Evolutionary conservation across 1,140 invertebrate genomes (phyloP).

Genomic region (Procambarus virginalis): DNA sequence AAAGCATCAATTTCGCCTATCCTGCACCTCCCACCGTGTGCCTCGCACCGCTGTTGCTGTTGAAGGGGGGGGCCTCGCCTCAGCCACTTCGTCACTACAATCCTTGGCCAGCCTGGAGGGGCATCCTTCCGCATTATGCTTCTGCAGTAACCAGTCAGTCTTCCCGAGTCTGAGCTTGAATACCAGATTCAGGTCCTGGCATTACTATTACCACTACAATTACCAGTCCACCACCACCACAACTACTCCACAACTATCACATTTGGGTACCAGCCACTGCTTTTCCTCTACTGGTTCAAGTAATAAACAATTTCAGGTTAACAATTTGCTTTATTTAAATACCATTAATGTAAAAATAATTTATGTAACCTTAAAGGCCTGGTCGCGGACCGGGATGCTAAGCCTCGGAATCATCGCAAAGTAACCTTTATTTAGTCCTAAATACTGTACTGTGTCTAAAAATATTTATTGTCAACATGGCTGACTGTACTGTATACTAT

Average conservation of each 20-base stretch:
- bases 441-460: no score
- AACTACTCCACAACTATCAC: conserved; percentile 56
- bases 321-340: background rate
- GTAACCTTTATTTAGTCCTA: no score
- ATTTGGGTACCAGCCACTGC: conserved; percentile 66
- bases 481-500: no score
- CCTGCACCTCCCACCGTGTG: conserved; percentile 44
- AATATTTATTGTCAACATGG: no score
- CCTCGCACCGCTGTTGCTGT: conserved; percentile 30
- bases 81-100: background rate
- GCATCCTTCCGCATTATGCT: conserved; percentile 20
- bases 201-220: conserved; percentile 37
- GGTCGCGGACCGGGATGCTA: no score
- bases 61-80: background rate
- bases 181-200: conserved; percentile 29
- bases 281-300: conserved; percentile 67
- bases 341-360: background rate
- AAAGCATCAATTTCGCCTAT: conserved; percentile 38
- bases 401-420: no score
- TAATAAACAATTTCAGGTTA: conserved; percentile 67
- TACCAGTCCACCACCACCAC: conserved; percentile 41
- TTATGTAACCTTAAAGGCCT: no score
- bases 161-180: conserved; percentile 23
- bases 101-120: conserved; percentile 20
- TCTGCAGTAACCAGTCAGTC: conserved; percentile 22